phyloP scores from a whole-genome alignment of 2,888 invertebrate species.

The Dryadula phaetusa region DNA sequence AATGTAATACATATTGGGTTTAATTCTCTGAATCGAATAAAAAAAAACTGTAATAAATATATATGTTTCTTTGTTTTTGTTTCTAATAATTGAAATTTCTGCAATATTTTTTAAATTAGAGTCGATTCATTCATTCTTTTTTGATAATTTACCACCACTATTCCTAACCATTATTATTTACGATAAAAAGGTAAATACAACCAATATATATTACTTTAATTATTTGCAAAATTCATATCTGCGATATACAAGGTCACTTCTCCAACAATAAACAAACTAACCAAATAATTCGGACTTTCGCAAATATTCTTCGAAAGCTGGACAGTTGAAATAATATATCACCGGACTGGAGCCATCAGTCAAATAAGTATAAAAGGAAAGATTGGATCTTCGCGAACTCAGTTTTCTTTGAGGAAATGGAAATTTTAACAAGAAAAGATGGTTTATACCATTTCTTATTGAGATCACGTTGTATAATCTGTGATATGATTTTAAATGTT shows the following conservation, averaged over 20 bases:
- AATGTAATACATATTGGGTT: not conserved
- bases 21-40: not conserved
- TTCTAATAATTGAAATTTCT: too few relatives aligned
- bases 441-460: slow-evolving; percentile 31
- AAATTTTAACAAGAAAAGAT: slow-evolving; percentile 52
- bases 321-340: slow-evolving; percentile 32
- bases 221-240: not conserved
- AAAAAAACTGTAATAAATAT: not conserved
- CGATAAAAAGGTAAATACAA: not conserved
- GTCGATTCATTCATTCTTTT: too few relatives aligned
- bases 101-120: too few relatives aligned
- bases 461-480: slow-evolving; percentile 18
- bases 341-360: slow-evolving; percentile 35
- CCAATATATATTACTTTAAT: not conserved
- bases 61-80: not conserved
- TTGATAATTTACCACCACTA: too few relatives aligned
- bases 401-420: slow-evolving; percentile 46
- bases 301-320: slow-evolving; percentile 14
- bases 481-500: slow-evolving; percentile 9
- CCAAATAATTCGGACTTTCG: not conserved
- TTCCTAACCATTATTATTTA: too few relatives aligned
- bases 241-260: not conserved
- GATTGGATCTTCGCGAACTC: slow-evolving; percentile 52
- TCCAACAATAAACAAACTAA: slow-evolving; percentile 7
- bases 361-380: slow-evolving; percentile 40